A percentile compares a stretch with the other conserved stretches of the same genome.
These are phyloP conservation scores for Crocuta crocuta DNA, from an alignment of 2,113 vertebrate species.

Conservation along the genomic window DNA sequence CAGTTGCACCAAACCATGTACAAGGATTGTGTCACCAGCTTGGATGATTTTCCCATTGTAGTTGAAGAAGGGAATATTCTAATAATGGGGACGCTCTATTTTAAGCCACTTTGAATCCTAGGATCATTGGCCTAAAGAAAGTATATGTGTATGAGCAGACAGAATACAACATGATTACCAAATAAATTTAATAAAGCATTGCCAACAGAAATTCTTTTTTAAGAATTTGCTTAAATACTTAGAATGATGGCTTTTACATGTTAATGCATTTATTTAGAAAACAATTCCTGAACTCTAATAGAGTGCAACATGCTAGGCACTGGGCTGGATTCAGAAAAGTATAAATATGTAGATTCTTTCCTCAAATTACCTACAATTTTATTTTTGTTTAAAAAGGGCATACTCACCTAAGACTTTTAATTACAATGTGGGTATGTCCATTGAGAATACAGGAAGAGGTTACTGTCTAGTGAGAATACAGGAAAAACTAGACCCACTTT, in stretches of 20 bases:
- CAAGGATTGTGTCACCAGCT: neutral
- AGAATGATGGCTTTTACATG: neutral
- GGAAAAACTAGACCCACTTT: neutral
- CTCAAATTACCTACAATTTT: neutral
- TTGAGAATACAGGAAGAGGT: neutral
- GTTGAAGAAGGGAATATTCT: neutral
- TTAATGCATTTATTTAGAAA: neutral
- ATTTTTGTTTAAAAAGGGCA: neutral
- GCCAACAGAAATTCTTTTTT: neutral
- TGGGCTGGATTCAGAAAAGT: slow-evolving; percentile 16
- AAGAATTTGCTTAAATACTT: neutral
- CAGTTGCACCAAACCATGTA: neutral
- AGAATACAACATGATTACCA: neutral
- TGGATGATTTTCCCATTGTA: neutral
- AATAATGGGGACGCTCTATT: neutral
- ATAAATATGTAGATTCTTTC: neutral
- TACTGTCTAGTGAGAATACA: neutral
- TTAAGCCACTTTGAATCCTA: neutral
- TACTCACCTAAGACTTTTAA: neutral
- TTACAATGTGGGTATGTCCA: neutral
- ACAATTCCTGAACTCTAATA: neutral
- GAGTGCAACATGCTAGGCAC: neutral
- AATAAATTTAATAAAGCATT: neutral
- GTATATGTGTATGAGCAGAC: neutral
- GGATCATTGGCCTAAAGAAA: neutral